phyloP scores from a whole-genome alignment of 2,797 vertebrate species.

The Pangasius macronema region DNA sequence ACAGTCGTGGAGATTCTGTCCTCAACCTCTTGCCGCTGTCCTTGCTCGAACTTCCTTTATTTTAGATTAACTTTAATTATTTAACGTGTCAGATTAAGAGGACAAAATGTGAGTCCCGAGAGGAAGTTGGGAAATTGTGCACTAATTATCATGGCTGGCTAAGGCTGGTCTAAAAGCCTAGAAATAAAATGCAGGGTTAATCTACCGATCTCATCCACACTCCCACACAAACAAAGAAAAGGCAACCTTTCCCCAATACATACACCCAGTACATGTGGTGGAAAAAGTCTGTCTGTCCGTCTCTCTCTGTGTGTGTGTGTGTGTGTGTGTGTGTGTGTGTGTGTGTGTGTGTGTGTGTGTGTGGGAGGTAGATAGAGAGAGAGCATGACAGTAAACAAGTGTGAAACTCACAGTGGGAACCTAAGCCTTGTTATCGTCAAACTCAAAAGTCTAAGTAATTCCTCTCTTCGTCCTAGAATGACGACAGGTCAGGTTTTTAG shows the following conservation, averaged over 20 bases:
- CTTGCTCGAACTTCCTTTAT: too few species aligned
- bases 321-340: neutral
- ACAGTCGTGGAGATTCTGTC: too few species aligned
- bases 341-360: too few species aligned
- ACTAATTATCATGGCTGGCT: slow-evolving; percentile 70
- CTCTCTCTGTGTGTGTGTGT: too few species aligned
- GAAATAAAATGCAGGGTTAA: slow-evolving; percentile 53
- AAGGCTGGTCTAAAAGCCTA: slow-evolving; percentile 35
- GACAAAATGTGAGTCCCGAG: slow-evolving; percentile 73
- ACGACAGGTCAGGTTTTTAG: too few species aligned
- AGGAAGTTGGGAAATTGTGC: slow-evolving; percentile 71
- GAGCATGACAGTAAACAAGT: neutral
- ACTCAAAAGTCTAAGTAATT: too few species aligned
- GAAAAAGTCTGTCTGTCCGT: neutral
- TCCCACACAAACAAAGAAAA: slow-evolving; percentile 13
- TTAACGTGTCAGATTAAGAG: slow-evolving; percentile 76
- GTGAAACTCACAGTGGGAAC: neutral
- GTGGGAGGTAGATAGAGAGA: neutral
- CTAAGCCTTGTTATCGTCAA: too few species aligned
- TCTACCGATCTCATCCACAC: slow-evolving; percentile 55
- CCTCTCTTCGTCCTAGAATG: too few species aligned
- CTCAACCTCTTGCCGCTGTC: too few species aligned
- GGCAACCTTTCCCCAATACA: neutral
- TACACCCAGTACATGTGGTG: neutral
- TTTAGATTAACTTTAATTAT: slow-evolving; percentile 75